phyloP scores from a whole-genome alignment of 2,888 invertebrate genomes.

The Drosophila kambysellisi region DNA sequence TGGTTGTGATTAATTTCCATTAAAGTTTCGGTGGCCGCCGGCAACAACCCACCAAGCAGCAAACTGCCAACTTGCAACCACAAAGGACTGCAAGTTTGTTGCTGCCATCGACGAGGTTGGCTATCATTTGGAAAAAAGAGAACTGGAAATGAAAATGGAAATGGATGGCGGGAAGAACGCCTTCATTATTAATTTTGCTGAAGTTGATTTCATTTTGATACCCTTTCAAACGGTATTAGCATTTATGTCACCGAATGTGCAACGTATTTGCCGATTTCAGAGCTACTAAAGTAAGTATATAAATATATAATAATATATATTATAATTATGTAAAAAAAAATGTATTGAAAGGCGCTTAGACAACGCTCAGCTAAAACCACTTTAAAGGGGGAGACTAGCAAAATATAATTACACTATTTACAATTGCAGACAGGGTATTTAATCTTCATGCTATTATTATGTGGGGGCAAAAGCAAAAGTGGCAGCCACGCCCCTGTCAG shows the following conservation, averaged over 20 bases:
- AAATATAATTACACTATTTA: neutral
- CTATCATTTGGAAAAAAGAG: slow-evolving; percentile 29
- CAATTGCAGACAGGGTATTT: slow-evolving; percentile 7
- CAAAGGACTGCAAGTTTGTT: slow-evolving; percentile 41
- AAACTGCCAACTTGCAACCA: slow-evolving; percentile 14
- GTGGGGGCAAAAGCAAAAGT: slow-evolving; percentile 38
- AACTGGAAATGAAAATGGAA: slow-evolving; percentile 76
- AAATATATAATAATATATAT: neutral
- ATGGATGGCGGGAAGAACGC: slow-evolving; percentile 83
- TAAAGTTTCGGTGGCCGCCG: slow-evolving; percentile 44
- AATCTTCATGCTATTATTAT: neutral
- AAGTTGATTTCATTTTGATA: slow-evolving; percentile 30
- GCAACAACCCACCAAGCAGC: slow-evolving; percentile 27
- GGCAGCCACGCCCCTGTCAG: slow-evolving; percentile 41
- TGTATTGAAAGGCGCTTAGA: neutral
- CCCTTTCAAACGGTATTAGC: slow-evolving; percentile 11
- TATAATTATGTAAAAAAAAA: neutral
- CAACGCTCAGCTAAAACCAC: neutral
- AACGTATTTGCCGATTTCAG: neutral
- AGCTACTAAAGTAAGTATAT: slow-evolving; percentile 8
- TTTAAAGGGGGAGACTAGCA: neutral
- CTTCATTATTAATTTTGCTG: slow-evolving; percentile 79
- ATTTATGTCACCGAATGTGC: slow-evolving; percentile 33
- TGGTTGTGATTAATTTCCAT: slow-evolving; percentile 70
- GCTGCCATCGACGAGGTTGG: slow-evolving; percentile 16